Base-by-base conservation (phyloP, 1,140 invertebrate species). In the Drosophila micromelanica region DNA sequence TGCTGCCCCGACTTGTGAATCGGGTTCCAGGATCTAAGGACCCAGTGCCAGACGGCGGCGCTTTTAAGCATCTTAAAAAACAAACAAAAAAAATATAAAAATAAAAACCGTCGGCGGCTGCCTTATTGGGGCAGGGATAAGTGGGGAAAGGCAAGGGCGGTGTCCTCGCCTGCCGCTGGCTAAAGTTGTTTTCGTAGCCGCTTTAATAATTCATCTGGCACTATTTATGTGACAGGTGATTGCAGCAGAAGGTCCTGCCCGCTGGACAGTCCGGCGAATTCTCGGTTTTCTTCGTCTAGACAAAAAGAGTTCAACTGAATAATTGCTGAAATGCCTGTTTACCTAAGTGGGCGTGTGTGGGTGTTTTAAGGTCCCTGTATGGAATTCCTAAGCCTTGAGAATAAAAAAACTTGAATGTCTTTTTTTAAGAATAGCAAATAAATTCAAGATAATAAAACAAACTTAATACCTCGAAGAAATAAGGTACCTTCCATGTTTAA, bases 61-160 rank as follows among this genome's bases (percentile, higher is more conserved):
- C 80, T 84, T 85, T 84, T 85, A 84, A 84, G 80, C 80, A 84
- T 84, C 80, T 84, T 84, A 85, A 85, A 84, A 82, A 85, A 23
- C 20, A 73, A 65, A 62, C 43, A 43, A 13, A 38, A 46, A 35
- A 35, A n/a, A n/a, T n/a, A n/a, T n/a, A 32, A 2, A 32, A 32
- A 6, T 8, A 54, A 20, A 20, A 23, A 23, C 1, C 20, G 20
- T 23, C 57, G 43, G 59, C 52, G 27, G 12, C 42, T 48, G 15
- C 6, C 15, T 8, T 17, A 20, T 20, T 35, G 32, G 6, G 6
- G 2, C 7, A 17, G 38, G 13, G 13, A 48, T 15, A 67, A 13
- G 32, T 37, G 13, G 20, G 45, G 3, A 5, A 32, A n/a, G 20
- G 17, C 11, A 6, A 9, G 37, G 2, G 23, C 15, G 55, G n/a